phyloP scores from a whole-genome alignment of 1,140 invertebrate species.

The Leptoteleia sp. region DNA sequence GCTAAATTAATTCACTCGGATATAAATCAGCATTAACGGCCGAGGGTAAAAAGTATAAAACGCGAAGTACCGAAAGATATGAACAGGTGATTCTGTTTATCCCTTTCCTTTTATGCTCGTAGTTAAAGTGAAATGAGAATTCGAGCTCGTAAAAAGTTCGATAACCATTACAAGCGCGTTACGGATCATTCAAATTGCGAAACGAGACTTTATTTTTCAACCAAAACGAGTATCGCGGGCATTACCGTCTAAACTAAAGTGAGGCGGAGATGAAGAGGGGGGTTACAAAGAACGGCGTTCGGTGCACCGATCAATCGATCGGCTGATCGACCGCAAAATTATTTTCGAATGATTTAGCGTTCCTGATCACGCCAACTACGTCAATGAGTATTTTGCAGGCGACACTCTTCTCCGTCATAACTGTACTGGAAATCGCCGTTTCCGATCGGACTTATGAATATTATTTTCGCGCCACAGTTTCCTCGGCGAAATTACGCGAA shows the following conservation, averaged over 20 bases:
- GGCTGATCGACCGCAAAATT: constrained; percentile 28
- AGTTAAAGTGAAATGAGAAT: constrained; percentile 43
- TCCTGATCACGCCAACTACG: constrained; percentile 15
- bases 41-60: constrained; percentile 24
- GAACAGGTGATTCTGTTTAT: constrained; percentile 17
- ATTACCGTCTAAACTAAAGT: constrained; percentile 30
- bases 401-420: constrained; percentile 12
- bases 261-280: not conserved
- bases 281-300: not conserved
- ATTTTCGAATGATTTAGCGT: constrained; percentile 23
- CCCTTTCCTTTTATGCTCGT: constrained; percentile 23
- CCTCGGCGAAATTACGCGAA: constrained; percentile 40
- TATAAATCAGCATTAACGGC: constrained; percentile 27
- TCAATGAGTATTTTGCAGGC: constrained; percentile 44
- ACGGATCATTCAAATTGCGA: constrained; percentile 39
- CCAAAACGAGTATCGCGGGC: constrained; percentile 10
- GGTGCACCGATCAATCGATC: not conserved
- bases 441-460: constrained; percentile 41
- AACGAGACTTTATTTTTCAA: constrained; percentile 23
- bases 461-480: constrained; percentile 45
- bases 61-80: constrained; percentile 13
- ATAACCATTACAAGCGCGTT: constrained; percentile 46
- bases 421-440: constrained; percentile 16
- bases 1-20: constrained; percentile 15
- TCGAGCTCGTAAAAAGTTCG: constrained; percentile 45